phyloP scores from a whole-genome alignment of 2,888 invertebrate genomes.

The Thereva unica region DNA sequence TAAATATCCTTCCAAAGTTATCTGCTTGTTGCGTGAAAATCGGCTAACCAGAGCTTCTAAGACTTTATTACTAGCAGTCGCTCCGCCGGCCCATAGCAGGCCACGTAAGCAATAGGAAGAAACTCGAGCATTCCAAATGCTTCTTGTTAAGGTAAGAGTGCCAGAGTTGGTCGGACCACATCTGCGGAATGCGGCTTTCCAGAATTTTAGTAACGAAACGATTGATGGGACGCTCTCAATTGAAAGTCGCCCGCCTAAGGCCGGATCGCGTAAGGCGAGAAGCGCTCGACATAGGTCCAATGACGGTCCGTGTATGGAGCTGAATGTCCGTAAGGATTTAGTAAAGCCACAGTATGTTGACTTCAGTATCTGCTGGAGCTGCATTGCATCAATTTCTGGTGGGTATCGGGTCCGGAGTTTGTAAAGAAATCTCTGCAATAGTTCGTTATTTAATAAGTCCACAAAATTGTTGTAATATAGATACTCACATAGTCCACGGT shows the following conservation, averaged over 20 bases:
- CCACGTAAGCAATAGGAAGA: conserved; percentile 68
- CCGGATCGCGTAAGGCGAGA: conserved; percentile 69
- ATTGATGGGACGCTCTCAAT: conserved; percentile 66
- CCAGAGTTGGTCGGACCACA: conserved; percentile 42
- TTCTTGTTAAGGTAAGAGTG: conserved; percentile 42
- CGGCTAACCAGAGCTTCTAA: conserved; percentile 71
- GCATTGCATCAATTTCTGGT: conserved; percentile 65
- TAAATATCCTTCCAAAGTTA: conserved; percentile 65
- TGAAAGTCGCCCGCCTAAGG: conserved; percentile 66
- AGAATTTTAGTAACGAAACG: conserved; percentile 67
- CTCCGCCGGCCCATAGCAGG: conserved; percentile 70
- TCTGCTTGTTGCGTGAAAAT: conserved; percentile 60
- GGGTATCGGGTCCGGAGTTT: conserved; percentile 60
- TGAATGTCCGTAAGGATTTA: conserved; percentile 49
- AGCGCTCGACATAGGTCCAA: conserved; percentile 70
- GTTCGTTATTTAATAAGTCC: neutral
- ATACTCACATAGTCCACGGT: conserved; percentile 61
- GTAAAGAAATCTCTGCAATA: conserved; percentile 42
- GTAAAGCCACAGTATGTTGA: conserved; percentile 62
- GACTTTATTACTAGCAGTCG: conserved; percentile 75
- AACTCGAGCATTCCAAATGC: conserved; percentile 60
- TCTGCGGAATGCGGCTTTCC: conserved; percentile 57
- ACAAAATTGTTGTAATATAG: neutral
- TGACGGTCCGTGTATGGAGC: conserved; percentile 56
- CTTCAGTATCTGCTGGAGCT: conserved; percentile 65